Conservation (phyloP, 1,140 invertebrate species). For the Panagrolaimus sp. region DNA sequence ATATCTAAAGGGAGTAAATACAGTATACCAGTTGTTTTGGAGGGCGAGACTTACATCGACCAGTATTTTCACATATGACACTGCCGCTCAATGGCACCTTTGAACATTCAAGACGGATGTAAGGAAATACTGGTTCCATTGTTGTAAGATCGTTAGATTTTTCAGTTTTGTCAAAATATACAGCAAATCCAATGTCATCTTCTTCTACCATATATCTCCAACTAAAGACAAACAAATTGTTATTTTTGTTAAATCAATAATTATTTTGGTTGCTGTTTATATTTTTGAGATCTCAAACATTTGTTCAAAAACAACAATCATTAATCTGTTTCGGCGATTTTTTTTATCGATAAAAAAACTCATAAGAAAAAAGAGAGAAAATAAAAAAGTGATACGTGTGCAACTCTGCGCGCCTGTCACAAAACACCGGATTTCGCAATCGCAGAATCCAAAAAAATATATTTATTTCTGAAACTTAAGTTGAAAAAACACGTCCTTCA, state of each 20-base stretch:
- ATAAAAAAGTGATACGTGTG: too few relatives aligned
- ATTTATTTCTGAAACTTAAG: too few relatives aligned
- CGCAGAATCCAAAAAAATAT: too few relatives aligned
- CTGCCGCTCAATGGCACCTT: conserved; percentile 53
- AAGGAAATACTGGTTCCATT: conserved; percentile 58
- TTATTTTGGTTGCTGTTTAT: not conserved
- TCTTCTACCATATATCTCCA: conserved; percentile 60
- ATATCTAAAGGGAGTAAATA: conserved; percentile 44
- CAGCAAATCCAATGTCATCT: conserved; percentile 57
- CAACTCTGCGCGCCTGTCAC: too few relatives aligned
- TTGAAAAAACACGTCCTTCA: too few relatives aligned
- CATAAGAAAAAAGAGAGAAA: too few relatives aligned
- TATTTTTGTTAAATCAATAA: not conserved
- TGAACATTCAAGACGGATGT: conserved; percentile 58
- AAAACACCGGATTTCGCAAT: too few relatives aligned
- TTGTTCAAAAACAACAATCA: not conserved
- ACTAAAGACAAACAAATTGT: conserved; percentile 27
- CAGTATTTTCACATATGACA: conserved; percentile 48
- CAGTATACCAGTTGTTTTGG: not conserved
- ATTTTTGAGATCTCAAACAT: not conserved
- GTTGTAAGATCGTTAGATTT: conserved; percentile 56
- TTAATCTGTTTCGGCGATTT: conserved; percentile 6
- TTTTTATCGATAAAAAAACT: not conserved
- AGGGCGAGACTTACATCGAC: conserved; percentile 50
- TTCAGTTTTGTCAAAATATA: conserved; percentile 49